Base-by-base conservation (phyloP, 2,888 invertebrate species). In the Synanthedon myopaeformis region DNA sequence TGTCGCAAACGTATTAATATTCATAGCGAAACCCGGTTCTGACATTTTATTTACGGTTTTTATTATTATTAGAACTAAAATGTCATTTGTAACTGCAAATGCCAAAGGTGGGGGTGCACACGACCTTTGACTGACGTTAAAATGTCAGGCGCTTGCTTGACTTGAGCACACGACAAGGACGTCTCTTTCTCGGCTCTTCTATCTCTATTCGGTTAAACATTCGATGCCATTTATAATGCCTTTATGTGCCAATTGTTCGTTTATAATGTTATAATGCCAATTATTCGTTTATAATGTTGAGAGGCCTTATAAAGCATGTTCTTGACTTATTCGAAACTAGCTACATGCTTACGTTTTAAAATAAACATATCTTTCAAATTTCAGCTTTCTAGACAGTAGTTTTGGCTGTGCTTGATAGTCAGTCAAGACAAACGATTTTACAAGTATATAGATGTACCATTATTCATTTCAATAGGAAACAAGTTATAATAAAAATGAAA, bases 111-210 rank as follows among this genome's bases (percentile, higher is more conserved):
- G 71, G 65, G 74, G 81, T 79, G 77, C 77, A 74, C 79, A 76
- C 80, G 85, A 85, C 86, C 85, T 86, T 85, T 86, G 85, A 81
- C 85, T 82, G 69, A 70, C 65, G 63, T 73, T 64, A 61, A 87
- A 87, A 86, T 87, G 85, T 80, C 85, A 86, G 85, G 78, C 77
- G 79, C 79, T 85, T 35, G 35, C 35, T 35, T 35, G 35, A 35
- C 35, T 35, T 85, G 76, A 77, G 85, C 78, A 85, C 85, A 78
- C 75, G 67, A 77, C 86, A 86, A 87, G 86, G 86, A 85, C 85
- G 84, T 81, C 79, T 85, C 82, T 83, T 85, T 85, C 81, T 79
- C 78, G 74, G 80, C 74, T 49, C 49, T 19, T 49, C 49, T 23
- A 17, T 49, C 49, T 49, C n/a, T 49, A 13, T 14, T 49, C 14